Evolutionary conservation across 2,888 invertebrate genomes (phyloP).

Genomic region (Sisyra nigra): DNA sequence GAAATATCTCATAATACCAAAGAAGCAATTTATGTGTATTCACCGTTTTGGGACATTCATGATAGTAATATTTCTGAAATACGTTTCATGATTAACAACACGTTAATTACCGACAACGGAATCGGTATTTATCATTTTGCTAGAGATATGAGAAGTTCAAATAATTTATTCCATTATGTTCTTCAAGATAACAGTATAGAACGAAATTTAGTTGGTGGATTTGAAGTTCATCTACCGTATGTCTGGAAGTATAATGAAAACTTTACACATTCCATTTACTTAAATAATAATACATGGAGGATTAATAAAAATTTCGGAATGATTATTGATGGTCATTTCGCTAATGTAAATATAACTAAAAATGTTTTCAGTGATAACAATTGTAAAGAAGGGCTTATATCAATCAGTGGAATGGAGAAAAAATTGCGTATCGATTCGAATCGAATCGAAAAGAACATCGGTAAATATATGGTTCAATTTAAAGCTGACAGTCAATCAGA

Average conservation of each 20-base stretch:
- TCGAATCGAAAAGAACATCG: constrained; percentile 61
- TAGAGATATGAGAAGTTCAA: constrained; percentile 85
- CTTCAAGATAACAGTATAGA: constrained; percentile 75
- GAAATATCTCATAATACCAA: constrained; percentile 65
- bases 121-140: constrained; percentile 79
- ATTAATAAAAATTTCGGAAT: constrained; percentile 74
- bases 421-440: constrained; percentile 72
- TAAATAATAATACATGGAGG: constrained; percentile 76
- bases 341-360: constrained; percentile 70
- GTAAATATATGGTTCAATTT: constrained; percentile 73
- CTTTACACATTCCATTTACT: constrained; percentile 77
- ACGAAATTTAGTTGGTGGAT: constrained; percentile 71
- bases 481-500: constrained; percentile 85
- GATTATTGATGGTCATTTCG: constrained; percentile 84
- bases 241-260: constrained; percentile 94
- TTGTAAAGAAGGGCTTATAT: constrained; percentile 65
- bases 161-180: constrained; percentile 93
- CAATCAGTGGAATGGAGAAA: constrained; percentile 92
- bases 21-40: constrained; percentile 67
- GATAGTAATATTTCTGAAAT: constrained; percentile 81
- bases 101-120: constrained; percentile 73
- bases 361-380: constrained; percentile 73
- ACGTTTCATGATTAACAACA: constrained; percentile 73
- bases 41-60: constrained; percentile 75
- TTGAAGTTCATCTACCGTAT: constrained; percentile 79